Evolutionary conservation across 2,888 invertebrate species (phyloP), one percentile per base, ranked within the genome.

Genomic region (Polyploca ridens): DNA sequence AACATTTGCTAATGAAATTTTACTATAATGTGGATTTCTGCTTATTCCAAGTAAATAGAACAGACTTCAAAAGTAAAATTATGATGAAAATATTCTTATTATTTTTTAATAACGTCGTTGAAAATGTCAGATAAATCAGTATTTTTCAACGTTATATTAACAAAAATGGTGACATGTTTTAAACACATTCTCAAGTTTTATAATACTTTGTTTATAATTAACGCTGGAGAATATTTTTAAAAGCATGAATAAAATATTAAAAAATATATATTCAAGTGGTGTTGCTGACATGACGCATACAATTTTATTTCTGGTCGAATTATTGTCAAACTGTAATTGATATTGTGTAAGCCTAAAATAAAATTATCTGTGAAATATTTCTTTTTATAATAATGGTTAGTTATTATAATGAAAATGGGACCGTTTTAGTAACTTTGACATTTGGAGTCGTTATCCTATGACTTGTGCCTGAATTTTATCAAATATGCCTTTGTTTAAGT

Each of bases 381-480:
- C 80, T 81, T 86, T 41, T 88, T 81, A 81, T 74, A 78, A 79
- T 83, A 79, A 84, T 78, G 82, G 78, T 84, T 90, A 89, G 87
- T 83, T 86, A 78, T 78, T 85, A 78, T 84, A 78, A 75, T 81
- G 71, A 74, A 75, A 70, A 77, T 71, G 76, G 16, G 54, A 54
- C 72, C 79, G 76, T 73, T 84, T 83, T 79, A 84, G 87, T 88
- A 78, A 86, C 78, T 81, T 81, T 11, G 78, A 81, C 78, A 71
- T 67, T 69, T 61, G 65, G 69, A 74, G 46, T 46, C 67, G 68
- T 74, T 79, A 81, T 91, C 87, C 89, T 90, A 89, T 81, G 75
- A 84, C 77, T 83, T 73, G 91, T 92, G 90, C 90, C 90, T 90
- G 75, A 41, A 74, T 88, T 85, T 83, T 82, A 76, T 85, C 77